These are phyloP conservation scores for Cochlearius cochlearius DNA, from an alignment of 2,113 vertebrate genomes.

Conservation along the genomic window DNA sequence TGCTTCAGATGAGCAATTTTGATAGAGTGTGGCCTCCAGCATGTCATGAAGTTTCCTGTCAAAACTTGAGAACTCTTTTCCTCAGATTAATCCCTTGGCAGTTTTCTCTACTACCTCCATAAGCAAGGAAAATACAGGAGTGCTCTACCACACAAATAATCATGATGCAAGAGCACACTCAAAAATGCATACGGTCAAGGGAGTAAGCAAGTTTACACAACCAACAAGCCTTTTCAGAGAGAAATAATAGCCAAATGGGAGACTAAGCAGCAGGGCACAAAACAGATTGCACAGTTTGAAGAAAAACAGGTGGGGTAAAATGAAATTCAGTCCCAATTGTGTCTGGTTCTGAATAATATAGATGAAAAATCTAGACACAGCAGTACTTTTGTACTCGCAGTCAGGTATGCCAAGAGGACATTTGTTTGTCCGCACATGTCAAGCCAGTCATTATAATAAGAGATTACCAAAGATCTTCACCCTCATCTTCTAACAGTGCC, in stretches of 20 bases:
- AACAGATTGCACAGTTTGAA: not conserved
- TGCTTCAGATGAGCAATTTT: not conserved
- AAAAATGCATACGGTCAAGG: not conserved
- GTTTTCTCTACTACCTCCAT: not conserved
- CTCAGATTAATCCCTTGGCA: not conserved
- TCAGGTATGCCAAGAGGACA: not conserved
- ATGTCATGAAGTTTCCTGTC: not conserved
- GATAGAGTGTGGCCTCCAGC: not conserved
- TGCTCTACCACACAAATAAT: not conserved
- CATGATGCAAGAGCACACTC: not conserved
- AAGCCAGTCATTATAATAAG: not conserved
- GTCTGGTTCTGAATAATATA: not conserved
- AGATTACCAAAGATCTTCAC: not conserved
- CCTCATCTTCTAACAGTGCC: not conserved
- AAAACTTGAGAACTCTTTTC: not conserved
- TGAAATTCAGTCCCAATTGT: not conserved
- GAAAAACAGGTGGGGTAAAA: not conserved
- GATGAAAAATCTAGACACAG: not conserved
- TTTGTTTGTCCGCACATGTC: not conserved
- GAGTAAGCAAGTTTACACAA: not conserved
- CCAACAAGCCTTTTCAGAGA: not conserved
- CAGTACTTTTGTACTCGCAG: not conserved
- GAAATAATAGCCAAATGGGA: not conserved
- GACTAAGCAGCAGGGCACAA: not conserved
- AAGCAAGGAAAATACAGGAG: not conserved